Base-by-base conservation (phyloP, 2,113 vertebrate genomes). In the Bubo bubo region DNA sequence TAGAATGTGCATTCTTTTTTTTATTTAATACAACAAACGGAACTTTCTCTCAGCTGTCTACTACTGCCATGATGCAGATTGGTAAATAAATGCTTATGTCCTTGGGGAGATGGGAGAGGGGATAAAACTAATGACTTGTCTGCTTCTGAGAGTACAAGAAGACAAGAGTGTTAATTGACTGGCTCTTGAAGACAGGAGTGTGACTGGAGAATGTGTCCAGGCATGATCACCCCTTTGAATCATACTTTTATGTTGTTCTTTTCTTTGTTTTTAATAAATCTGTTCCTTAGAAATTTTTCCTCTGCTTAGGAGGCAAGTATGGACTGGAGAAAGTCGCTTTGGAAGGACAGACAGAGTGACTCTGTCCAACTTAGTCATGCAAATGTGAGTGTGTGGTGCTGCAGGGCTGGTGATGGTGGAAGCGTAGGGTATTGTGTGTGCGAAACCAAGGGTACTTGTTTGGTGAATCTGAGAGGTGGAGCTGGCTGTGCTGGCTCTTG, bases 161-260 rank as follows among this genome's bases (percentile, higher is more conserved):
- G 28, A 24, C 39, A 83, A 60, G n/a, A 72, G 56, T 2, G 4
- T 64, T 90, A 66, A 66, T 3, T 90, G 73, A 71, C 73, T 86
- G 52, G 55, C 32, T 96, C 28, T 86, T 56, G 66, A 83, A 82
- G 77, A 73, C 62, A 75, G 86, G 87, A 93, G 80, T 93, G 86
- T 85, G 93, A 94, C 91, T 86, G 81, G 73, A 79, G 49, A 64
- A 87, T 87, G 70, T 85, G 70, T 91, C 77, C 77, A 79, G 88
- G 70, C 80, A 82, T 94, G 91, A 93, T 89, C 91, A 82, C 66
- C 20, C 55, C 74, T 37, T 91, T 81, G 91, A 89, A 68, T 85
- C 70, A 52, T 68, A 82, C 34, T 87, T 86, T 60, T n/a, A 9
- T 68, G 60, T 59, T 86, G 43, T 55, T 71, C 6, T 67, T 60